These are phyloP conservation scores for Phrynosoma blainvillii DNA, from an alignment of 2,113 vertebrate genomes.

Conservation along the genomic window DNA sequence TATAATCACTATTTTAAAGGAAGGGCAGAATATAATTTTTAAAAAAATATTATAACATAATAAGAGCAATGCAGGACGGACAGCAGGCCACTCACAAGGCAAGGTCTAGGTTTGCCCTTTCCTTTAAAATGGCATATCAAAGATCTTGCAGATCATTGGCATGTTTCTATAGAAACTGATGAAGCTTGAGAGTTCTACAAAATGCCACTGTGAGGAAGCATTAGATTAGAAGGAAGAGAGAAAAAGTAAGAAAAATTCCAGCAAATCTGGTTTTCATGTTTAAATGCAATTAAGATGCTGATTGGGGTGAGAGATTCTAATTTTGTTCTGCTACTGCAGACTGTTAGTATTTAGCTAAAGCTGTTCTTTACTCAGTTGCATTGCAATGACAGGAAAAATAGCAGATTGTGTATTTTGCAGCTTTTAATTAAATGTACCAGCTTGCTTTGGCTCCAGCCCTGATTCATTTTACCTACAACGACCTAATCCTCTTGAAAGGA, in stretches of 20 bases:
- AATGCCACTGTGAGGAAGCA: neutral
- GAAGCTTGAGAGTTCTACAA: neutral
- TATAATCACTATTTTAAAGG: neutral
- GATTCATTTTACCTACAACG: neutral
- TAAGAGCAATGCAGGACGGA: neutral
- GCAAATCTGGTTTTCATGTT: neutral
- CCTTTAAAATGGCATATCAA: neutral
- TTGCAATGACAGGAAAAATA: neutral
- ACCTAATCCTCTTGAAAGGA: neutral
- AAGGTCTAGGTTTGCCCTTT: neutral
- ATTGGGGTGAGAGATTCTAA: neutral
- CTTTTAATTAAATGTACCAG: neutral
- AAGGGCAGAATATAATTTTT: neutral
- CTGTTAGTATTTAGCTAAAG: neutral
- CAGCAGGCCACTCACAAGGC: too few species aligned
- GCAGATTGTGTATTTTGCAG: neutral
- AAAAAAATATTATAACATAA: neutral
- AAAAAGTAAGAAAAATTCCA: neutral
- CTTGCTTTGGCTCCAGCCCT: neutral
- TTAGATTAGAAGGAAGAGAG: neutral
- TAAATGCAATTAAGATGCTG: neutral
- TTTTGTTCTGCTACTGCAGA: neutral
- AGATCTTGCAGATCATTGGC: neutral
- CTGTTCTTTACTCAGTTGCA: neutral
- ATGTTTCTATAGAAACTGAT: constrained; percentile 10